Evolutionary conservation across 2,888 invertebrate genomes (phyloP), one percentile per base, ranked within the genome.

Genomic region (Tribolium freemani): DNA sequence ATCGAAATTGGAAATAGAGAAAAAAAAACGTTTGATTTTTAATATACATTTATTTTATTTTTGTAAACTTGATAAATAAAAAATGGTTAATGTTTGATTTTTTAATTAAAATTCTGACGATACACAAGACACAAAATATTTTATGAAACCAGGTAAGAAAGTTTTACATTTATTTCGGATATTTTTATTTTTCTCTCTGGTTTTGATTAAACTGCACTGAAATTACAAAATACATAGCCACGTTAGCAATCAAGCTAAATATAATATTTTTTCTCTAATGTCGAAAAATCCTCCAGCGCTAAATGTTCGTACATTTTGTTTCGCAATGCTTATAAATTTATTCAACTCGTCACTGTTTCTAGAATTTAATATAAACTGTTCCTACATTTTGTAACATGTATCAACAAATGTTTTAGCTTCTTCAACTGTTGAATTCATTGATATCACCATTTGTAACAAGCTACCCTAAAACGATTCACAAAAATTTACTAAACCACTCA

Each of bases 241-340:
- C 13, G 11, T 57, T 57, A 1, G 11, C 57, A 38, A 57, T 38
- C 3, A 57, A 8, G 11, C 38, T 31, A 11, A 11, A 10, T 38
- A 57, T 8, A 16, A 57, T 11, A 8, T 9, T 13, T 16, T 57
- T 57, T 8, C 38, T 31, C 38, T 31, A 10, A 38, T 16, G 9
- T 57, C 20, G 6, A 57, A 57, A 58, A 38, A 58, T 9, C 58
- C 58, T 38, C 9, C 20, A 16, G 58, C 58, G 44, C 46, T 58
- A 45, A 58, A 58, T 26, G 26, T 26, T 26, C 26, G 26, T 26
- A 26, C 26, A 26, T 26, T 26, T 0, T 26, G 5, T 26, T 26
- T 26, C 3, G 26, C 26, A 26, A 26, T 5, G 3, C 26, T 5
- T 26, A 26, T 26, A 26, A 26, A 26, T 5, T 26, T 26, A 5